Base-by-base conservation (phyloP, 2,113 vertebrate species). In the Pseudonaja textilis region DNA sequence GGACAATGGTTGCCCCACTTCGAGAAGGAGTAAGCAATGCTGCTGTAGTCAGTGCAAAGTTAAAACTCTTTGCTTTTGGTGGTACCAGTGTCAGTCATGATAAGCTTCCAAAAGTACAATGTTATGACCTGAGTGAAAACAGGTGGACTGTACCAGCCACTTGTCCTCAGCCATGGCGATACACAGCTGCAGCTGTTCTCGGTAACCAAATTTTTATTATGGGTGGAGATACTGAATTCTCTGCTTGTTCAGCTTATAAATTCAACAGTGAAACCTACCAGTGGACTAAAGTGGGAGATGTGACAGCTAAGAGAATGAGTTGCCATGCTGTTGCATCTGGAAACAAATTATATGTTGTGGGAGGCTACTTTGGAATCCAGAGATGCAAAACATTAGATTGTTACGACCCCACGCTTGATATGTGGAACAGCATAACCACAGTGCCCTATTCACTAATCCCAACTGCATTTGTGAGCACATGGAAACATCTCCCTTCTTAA, bases 161-260 rank as follows among this genome's bases (percentile, higher is more conserved):
- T 95, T 98, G 98, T 94, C 98, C 98, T n/a, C 98, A 98, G 96
- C 98, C 98, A 61, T 98, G 98, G 98, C 98, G 98, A 93, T 98
- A 98, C 96, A 98, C 98, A 0, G 98, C 98, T 3, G 98, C 98
- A 92, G 98, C 98, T 88, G 98, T 98, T 95, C 96, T 98, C 90
- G 98, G 98, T 18, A 98, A 98, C 96, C 98, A 98, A 96, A 98
- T 98, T 95, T 98, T 98, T 89, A 98, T 98, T 91, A 98, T 98
- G 98, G 98, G 98, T 2, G 98, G 98, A 92, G 98, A 98, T 34
- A 98, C 98, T 0, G 98, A 98, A 94, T 98, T 98, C 96, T 98
- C 98, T 0, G 98, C 98, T 0, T 98, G 98, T 95, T 98, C 98
- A 0, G 98, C 98, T 55, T 98, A 98, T 14, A 98, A 98, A 92